Base-by-base conservation (phyloP, 2,113 vertebrate species). In the Otocyon megalotis region DNA sequence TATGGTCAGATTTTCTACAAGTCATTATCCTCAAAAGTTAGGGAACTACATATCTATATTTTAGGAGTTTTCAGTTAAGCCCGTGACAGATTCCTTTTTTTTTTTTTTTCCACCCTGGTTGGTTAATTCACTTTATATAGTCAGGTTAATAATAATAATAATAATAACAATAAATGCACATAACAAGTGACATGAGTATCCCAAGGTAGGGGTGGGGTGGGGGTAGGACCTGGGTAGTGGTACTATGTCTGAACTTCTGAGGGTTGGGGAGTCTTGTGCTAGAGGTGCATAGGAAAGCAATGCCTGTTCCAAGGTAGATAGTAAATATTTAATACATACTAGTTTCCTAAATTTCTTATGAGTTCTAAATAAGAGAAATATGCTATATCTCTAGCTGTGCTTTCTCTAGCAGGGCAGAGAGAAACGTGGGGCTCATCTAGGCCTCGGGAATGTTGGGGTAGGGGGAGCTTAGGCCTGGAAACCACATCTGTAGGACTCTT, bases 281-380 rank as follows among this genome's bases (percentile, higher is more conserved):
- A 3, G 37, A 53, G 22, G 15, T 37, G 85, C 30, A 60, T 35
- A n/a, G 22, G 43, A 97, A 85, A 62, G 15, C 12, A 15, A 37
- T 50, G 30, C 12, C 24, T 96, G 13, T 93, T 62, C 17, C 22
- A 58, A 58, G 56, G 32, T 74, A 54, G 60, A 60, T 43, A 92
- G 28, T 69, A 60, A 54, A 60, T 35, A 89, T 30, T 84, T 7
- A 63, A 5, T 62, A 16, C 2, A 22, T 35, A 28, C 4, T 76
- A 5, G 32, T 74, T 97, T 94, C 63, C 65, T 96, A 81, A 74
- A 82, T 63, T 77, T 60, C 85, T 96, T 85, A 17, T 32, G 71
- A 93, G 20, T 79, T 91, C 48, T 79, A 37, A 1, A 65, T 14
- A 83, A 88, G 26, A 84, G 1, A 84, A 88, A 54, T 16, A 1